Conservation (phyloP, 2,797 vertebrate species). For the Luscinia luscinia region DNA sequence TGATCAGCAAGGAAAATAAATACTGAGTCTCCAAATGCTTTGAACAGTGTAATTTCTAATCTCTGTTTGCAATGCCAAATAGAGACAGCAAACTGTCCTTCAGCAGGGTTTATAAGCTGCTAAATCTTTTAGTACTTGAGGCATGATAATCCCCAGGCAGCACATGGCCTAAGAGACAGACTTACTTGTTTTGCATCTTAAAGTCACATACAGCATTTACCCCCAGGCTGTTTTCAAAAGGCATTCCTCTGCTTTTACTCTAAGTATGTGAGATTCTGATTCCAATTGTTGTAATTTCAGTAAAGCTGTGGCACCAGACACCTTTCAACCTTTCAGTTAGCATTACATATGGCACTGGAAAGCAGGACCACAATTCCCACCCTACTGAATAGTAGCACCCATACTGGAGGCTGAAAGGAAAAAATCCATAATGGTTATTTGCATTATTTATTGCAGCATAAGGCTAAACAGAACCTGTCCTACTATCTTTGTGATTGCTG, state of each 20-base stretch:
- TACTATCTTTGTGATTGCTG: background rate
- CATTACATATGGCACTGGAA: background rate
- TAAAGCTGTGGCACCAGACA: background rate
- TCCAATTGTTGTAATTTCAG: background rate
- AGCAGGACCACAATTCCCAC: background rate
- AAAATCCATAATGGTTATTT: background rate
- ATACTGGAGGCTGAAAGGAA: background rate
- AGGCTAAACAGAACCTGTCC: background rate
- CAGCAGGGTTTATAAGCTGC: constrained; percentile 22
- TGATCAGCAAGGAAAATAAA: background rate
- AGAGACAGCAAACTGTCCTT: constrained; percentile 19
- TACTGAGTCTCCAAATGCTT: background rate
- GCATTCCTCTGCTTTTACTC: background rate
- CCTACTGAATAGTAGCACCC: rapidly evolving
- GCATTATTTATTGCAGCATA: background rate
- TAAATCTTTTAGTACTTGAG: constrained; percentile 47
- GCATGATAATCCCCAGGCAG: constrained; percentile 45
- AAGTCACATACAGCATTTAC: background rate
- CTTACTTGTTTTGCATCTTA: background rate
- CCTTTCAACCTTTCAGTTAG: background rate
- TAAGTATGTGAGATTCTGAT: background rate
- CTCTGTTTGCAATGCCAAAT: background rate
- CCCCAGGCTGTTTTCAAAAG: background rate
- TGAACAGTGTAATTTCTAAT: background rate
- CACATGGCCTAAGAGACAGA: constrained; percentile 18